Conservation (phyloP, 2,113 vertebrate genomes). For the Calyptomena viridis region DNA sequence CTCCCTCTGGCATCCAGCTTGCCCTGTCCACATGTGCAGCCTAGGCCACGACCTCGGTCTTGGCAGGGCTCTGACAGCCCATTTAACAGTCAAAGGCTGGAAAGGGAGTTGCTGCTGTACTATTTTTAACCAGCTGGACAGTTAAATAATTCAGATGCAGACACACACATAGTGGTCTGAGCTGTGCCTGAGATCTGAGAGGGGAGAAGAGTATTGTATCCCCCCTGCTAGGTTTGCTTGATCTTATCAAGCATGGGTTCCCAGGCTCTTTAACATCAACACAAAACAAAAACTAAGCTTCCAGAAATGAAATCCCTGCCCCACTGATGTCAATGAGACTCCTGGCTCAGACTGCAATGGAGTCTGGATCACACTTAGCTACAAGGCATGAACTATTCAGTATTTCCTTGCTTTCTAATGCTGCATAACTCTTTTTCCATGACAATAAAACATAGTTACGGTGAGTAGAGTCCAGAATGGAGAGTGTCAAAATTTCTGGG, state of each 20-base stretch:
- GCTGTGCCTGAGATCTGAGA: slow-evolving; percentile 5
- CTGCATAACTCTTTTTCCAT: not conserved
- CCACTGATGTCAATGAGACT: not conserved
- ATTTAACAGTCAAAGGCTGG: slow-evolving; percentile 29
- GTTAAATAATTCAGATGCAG: slow-evolving; percentile 42
- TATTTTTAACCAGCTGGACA: slow-evolving; percentile 61
- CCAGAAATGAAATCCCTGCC: not conserved
- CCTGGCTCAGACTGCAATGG: not conserved
- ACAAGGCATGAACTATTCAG: not conserved
- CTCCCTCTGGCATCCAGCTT: slow-evolving; percentile 25
- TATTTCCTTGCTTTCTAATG: not conserved
- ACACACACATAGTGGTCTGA: not conserved
- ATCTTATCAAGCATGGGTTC: not conserved
- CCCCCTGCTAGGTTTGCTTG: not conserved
- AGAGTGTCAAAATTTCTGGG: not conserved
- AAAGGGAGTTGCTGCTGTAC: slow-evolving; percentile 46
- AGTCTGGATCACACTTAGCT: not conserved
- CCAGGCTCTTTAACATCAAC: not conserved
- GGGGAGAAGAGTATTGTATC: not conserved
- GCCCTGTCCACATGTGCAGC: slow-evolving; percentile 28
- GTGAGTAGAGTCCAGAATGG: not conserved
- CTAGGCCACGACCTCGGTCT: not conserved
- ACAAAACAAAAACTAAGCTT: not conserved
- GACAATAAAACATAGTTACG: not conserved
- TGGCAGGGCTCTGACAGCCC: slow-evolving; percentile 22